phyloP scores from a whole-genome alignment of 2,113 vertebrate species.

The Halichoerus grypus region DNA sequence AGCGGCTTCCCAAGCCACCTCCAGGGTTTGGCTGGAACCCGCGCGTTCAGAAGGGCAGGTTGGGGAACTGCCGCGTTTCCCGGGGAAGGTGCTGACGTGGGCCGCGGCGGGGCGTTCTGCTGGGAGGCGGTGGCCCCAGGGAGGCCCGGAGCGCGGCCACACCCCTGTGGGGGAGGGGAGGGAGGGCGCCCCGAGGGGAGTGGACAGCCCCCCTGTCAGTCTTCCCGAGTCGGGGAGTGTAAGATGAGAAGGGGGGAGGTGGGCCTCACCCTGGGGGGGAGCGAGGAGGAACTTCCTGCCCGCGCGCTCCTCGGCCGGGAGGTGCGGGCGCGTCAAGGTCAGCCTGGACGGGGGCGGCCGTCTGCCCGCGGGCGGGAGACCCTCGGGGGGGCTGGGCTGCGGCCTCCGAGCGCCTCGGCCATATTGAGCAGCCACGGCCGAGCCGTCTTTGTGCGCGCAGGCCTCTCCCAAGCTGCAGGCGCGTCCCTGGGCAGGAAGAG shows the following conservation, averaged over 20 bases:
- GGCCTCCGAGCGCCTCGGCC: conserved; percentile 61
- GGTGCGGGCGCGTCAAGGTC: conserved; percentile 60
- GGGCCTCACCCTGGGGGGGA: conserved; percentile 46
- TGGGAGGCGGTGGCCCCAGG: background rate
- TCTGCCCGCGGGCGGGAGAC: conserved; percentile 68
- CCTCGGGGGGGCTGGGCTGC: conserved; percentile 50
- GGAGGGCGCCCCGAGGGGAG: conserved; percentile 40
- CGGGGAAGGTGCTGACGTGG: conserved; percentile 66
- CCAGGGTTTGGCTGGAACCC: background rate
- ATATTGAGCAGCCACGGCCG: conserved; percentile 48
- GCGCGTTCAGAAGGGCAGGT: background rate
- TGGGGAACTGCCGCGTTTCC: background rate
- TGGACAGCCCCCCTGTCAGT: conserved; percentile 77
- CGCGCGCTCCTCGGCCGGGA: background rate
- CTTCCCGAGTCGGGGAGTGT: conserved; percentile 59
- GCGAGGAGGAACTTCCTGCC: conserved; percentile 69
- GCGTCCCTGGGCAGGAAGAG: background rate
- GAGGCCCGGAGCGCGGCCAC: conserved; percentile 64
- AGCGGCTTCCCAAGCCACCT: background rate
- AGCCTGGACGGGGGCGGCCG: background rate
- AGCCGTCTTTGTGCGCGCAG: conserved; percentile 64
- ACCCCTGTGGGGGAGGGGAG: conserved; percentile 62
- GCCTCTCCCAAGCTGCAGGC: background rate
- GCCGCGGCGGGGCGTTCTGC: background rate
- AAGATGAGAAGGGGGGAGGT: conserved; percentile 70